Base-by-base conservation (phyloP, 2,888 invertebrate species). In the Parelbella ahira region DNA sequence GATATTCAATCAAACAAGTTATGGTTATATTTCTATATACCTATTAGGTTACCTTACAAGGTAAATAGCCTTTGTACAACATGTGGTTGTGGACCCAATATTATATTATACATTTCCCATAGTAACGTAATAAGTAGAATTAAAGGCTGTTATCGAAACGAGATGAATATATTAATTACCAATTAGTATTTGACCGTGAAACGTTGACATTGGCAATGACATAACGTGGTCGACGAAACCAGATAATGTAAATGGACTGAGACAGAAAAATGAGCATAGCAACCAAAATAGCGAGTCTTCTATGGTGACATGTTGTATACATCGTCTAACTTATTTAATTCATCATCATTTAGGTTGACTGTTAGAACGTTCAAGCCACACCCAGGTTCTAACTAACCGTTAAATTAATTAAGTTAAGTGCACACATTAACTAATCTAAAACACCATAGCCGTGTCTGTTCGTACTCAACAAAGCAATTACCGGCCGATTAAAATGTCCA, bases 181-280 rank as follows among this genome's bases (percentile, higher is more conserved):
- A 47, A 49, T n/a, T n/a, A n/a, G 49, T 45, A 13, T 56, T 54
- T 63, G 71, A 61, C 70, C 71, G 58, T 64, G 67, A 67, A 60
- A 57, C 56, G 36, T 42, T 63, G 69, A 64, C 68, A 68, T 71
- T 70, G 69, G 56, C 67, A 65, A 58, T 63, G 61, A 63, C 60
- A 52, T n/a, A n/a, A 25, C 21, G 33, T 33, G 32, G 32, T 25
- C 39, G 51, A 48, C 54, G 44, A 50, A 45, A 43, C 45, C 34
- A 48, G 49, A 46, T 50, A 47, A 37, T 30, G 37, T 38, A 45
- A 37, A 49, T 44, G n/a, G 1, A 25, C 10, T 6, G 18, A 25
- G 15, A 37, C 19, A 12, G 18, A 23, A 39, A 24, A 12, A 39
- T 8, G 1, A 3, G 19, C 25, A 25, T 24, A 29, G 15, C 29